Evolutionary conservation across 2,797 vertebrate species (phyloP), one percentile per base, ranked within the genome.

Genomic region (Eremophila alpestris): DNA sequence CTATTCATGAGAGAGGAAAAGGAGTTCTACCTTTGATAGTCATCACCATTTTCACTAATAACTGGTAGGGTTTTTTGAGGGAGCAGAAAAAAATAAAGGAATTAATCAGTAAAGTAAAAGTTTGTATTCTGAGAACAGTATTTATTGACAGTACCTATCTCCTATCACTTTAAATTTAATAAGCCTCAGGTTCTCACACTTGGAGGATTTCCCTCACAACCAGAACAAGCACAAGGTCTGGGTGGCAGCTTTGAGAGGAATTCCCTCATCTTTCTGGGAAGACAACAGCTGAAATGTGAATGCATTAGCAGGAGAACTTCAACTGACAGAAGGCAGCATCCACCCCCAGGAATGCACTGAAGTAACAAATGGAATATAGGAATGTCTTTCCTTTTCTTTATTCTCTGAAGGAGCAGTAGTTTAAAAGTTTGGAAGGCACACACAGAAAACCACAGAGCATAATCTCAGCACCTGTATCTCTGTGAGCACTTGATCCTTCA

Each of bases 21-120:
- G 6, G 19, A 41, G 7, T n/a, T 46, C n/a, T 27, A 68, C 3
- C 23, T 84, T 45, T 82, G n/a, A 64, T 5, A 68, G 18, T 11
- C 70, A 46, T 16, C 13, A 29, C 2, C 2, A 17, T 41, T 88
- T 87, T 65, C 43, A 56, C 15, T 49, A 41, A 45, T 32, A 90
- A 45, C 19, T 58, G 7, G 2, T 2, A 23, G 6, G 0, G 1
- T 45, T 41, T 54, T 41, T 36, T 3, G 7, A 7, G 5, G 2
- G 5, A 4, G 2, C 3, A 30, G 11, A 30, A 58, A 43, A 51
- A 43, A n/a, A 43, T 19, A 38, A 34, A 24, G 4, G 16, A 65
- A 48, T 15, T 64, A 0, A 36, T 62, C 26, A 62, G 10, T 56
- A 40, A 87, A 75, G 11, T 32, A 73, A 34, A 36, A 71, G 15